These are phyloP conservation scores for Dendrolimus punctatus DNA, from an alignment of 1,140 invertebrate species.

Conservation along the genomic window DNA sequence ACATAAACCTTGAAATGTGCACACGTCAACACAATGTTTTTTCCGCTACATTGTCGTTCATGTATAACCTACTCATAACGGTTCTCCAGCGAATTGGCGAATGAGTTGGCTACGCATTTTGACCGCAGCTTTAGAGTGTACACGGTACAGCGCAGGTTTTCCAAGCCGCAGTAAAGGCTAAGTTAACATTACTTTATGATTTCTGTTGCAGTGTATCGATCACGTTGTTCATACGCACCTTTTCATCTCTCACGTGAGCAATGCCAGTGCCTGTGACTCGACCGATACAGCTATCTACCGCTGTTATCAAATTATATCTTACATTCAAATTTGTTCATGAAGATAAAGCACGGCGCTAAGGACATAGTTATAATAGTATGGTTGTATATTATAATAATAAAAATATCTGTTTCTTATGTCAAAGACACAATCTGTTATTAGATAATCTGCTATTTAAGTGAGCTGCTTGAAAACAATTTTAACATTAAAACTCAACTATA, in stretches of 20 bases:
- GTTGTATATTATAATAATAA: background rate
- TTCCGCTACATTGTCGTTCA: background rate
- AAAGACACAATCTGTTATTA: too few species aligned
- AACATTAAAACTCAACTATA: too few species aligned
- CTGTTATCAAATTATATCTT: slow-evolving; percentile 14
- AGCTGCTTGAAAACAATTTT: too few species aligned
- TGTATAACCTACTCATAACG: slow-evolving; percentile 11
- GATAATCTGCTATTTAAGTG: too few species aligned
- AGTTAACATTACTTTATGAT: slow-evolving; percentile 13
- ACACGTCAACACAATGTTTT: slow-evolving; percentile 2
- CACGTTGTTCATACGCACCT: slow-evolving; percentile 25
- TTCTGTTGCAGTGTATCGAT: slow-evolving; percentile 16
- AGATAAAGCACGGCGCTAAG: slow-evolving; percentile 26
- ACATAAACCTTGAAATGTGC: slow-evolving; percentile 16
- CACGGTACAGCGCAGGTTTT: slow-evolving; percentile 4
- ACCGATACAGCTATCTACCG: slow-evolving; percentile 4
- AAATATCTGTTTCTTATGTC: too few species aligned
- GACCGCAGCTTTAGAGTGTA: background rate
- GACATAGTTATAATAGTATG: slow-evolving; percentile 5
- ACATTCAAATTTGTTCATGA: slow-evolving; percentile 10
- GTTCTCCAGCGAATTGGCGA: slow-evolving; percentile 9
- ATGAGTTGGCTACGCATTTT: slow-evolving; percentile 9
- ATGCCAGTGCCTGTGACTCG: background rate
- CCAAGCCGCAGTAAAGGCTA: slow-evolving; percentile 25
- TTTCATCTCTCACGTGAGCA: slow-evolving; percentile 30